Evolutionary conservation across 2,113 vertebrate genomes (phyloP), one percentile per base, ranked within the genome.

Genomic region (Dissostichus mawsoni): DNA sequence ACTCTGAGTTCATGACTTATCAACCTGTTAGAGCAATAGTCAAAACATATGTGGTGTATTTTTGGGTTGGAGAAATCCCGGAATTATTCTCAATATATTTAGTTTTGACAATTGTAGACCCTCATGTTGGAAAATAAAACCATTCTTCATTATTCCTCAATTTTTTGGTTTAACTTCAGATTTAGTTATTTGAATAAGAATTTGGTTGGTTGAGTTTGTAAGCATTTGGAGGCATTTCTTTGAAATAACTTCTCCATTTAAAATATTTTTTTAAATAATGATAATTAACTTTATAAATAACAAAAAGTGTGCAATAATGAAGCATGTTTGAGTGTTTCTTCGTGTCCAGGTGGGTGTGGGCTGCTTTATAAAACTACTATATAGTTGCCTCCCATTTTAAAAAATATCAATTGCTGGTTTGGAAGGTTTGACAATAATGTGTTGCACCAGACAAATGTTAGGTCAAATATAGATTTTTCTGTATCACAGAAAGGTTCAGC

Each of bases 401-500:
- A 41, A 41, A 8, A 1, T 41, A 41, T 41, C 7, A 8, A 8
- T 41, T 41, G 36, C 36, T 41, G 36, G 7, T 41, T 6, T 45
- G 11, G 0, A 61, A 16, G 2, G 53, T 17, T 68, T 74, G 65
- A 69, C 11, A 55, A 33, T 78, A 51, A 56, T 53, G 14, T 73
- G 20, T 63, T 47, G n/a, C 44, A 61, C 13, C 53, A 57, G 63
- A 45, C 16, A 23, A 8, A 14, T 55, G 53, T 41, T 67, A 23
- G 51, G 44, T 17, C 23, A 78, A 69, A 66, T 82, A 8, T 78
- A 66, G 76, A 86, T 85, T 61, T 65, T 50, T 55, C 18, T 45
- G 10, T 61, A 51, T 16, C 58, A 41, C 77, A 57, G 33, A 23
- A 23, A 61, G 52, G 68, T 18, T 63, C 55, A 11, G 14, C 12